A percentile compares a stretch with the other conserved stretches of the same genome.
Evolutionary conservation across 2,113 vertebrate genomes (phyloP).

Genomic region (Pleuronectes platessa): DNA sequence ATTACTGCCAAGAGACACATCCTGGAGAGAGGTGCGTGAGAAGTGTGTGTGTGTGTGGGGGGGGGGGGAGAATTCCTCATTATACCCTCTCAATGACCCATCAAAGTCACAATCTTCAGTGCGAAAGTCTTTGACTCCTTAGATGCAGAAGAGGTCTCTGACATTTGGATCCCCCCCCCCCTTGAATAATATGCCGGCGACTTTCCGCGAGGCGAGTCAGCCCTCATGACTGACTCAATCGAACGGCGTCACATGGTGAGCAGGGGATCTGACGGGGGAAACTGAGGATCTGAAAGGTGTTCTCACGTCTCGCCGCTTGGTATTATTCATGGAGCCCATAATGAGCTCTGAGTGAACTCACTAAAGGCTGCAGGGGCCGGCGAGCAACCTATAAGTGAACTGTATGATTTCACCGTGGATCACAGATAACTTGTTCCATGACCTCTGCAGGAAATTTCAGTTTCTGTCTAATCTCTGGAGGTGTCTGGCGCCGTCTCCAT

Average conservation of each 20-base stretch:
- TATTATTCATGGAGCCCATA: conserved; percentile 26
- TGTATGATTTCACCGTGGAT: conserved; percentile 44
- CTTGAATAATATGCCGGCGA: conserved; percentile 17
- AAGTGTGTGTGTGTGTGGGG: neutral
- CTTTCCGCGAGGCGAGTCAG: conserved; percentile 5
- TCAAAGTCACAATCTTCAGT: conserved; percentile 46
- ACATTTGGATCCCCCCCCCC: neutral
- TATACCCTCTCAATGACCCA: conserved; percentile 2
- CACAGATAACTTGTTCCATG: conserved; percentile 32
- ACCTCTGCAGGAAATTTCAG: conserved; percentile 26
- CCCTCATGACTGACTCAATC: neutral
- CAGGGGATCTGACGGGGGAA: conserved; percentile 14
- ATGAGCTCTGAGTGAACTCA: conserved; percentile 50
- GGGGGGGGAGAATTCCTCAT: conserved; percentile 28
- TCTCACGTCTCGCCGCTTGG: neutral
- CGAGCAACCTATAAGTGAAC: conserved; percentile 36
- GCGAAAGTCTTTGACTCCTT: neutral
- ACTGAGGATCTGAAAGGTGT: neutral
- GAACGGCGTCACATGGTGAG: neutral
- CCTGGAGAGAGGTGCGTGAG: neutral
- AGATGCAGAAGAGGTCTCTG: neutral
- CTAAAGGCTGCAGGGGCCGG: neutral
- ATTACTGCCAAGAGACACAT: conserved; percentile 51
- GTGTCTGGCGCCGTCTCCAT: conserved; percentile 32
- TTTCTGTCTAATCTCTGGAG: conserved; percentile 19